Evolutionary conservation across 2,888 invertebrate species (phyloP), one percentile per base, ranked within the genome.

Genomic region (Tortrix viridana): DNA sequence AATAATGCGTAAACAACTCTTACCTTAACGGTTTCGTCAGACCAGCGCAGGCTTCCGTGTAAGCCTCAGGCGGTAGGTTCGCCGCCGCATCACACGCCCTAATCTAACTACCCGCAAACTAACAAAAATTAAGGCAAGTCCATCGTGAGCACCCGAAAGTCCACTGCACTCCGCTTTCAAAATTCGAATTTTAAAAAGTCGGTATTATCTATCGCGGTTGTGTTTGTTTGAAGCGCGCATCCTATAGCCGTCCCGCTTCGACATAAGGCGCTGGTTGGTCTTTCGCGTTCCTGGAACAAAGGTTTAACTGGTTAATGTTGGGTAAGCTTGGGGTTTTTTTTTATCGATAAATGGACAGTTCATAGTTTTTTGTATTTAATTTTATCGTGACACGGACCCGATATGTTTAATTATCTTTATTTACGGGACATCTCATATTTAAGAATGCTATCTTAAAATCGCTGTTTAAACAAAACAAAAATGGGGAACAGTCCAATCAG

Each of bases 21-120:
- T 80, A 91, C 91, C 91, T 89, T 80, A 81, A 79, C 80, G 80
- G 85, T 79, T 86, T 89, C 87, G 91, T 91, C 91, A 91, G 89
- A 91, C 90, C 79, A 83, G 74, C 80, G 76, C 74, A 78, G 74
- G 77, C 75, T 77, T 76, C 69, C 70, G 76, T 59, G 66, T 69
- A 69, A 74, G 74, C 79, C 76, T 71, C 67, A 74, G 72, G 74
- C 77, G 74, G 75, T 79, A 77, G 71, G 76, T 80, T 80, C 80
- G 80, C 72, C 85, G 86, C 84, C 83, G 86, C 90, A 91, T 90
- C 84, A 83, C 90, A 86, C 77, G 75, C 68, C 72, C 47, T 56
- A 54, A 23, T 16, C 50, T 59, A 46, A 53, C 59, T 41, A 59
- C 50, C 52, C 52, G 44, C 37, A 52, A 37, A 47, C 65, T 69